Evolutionary conservation across 2,797 vertebrate species (phyloP).

Genomic region (Emys orbicularis): DNA sequence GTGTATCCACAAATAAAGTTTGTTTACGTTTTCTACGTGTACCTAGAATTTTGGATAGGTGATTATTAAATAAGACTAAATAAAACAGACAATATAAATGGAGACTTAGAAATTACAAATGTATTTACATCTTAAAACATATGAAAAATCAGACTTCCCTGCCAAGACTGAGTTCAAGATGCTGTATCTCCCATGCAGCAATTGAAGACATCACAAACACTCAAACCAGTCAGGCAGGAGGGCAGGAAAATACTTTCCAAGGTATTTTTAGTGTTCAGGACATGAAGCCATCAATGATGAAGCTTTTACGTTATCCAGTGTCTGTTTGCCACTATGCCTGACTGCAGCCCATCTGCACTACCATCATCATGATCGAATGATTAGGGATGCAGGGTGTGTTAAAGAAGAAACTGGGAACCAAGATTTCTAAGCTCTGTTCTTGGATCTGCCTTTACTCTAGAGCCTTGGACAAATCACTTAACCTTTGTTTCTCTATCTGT

Average conservation of each 20-base stretch:
- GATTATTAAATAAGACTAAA: not conserved
- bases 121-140: not conserved
- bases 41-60: not conserved
- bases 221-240: not conserved
- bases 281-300: not conserved
- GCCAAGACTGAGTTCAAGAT: not conserved
- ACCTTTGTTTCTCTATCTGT: not conserved
- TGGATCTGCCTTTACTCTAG: not conserved
- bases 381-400: not conserved
- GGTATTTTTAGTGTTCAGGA: not conserved
- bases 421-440: not conserved
- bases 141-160: not conserved
- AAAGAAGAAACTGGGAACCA: not conserved
- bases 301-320: fast-evolving
- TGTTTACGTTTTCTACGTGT: not conserved
- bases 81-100: not conserved
- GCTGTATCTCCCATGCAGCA: not conserved
- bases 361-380: not conserved
- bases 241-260: not conserved
- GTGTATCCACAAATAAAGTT: not conserved
- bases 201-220: fast-evolving
- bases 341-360: not conserved
- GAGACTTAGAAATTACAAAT: not conserved
- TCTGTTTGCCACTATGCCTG: not conserved
- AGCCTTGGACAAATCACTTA: not conserved